Percentiles rank a stretch among this genome's conserved stretches.
These are phyloP conservation scores for Pachyuromys duprasi DNA, from an alignment of 2,797 vertebrate genomes.

Conservation along the genomic window DNA sequence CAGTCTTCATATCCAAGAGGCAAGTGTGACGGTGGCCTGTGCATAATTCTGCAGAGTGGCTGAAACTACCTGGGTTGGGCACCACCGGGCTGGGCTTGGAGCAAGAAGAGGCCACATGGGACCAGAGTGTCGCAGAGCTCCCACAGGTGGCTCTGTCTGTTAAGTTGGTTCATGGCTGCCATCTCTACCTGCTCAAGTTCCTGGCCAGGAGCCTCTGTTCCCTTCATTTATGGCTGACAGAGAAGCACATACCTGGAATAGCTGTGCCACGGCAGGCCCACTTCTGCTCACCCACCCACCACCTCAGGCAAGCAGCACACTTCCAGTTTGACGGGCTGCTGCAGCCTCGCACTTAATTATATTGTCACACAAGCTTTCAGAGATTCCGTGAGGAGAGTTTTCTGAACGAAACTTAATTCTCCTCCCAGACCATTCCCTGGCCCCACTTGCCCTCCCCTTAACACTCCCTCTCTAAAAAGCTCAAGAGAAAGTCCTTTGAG, in stretches of 20 bases:
- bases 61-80: neutral
- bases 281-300: neutral
- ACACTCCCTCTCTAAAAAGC: slow-evolving; percentile 17
- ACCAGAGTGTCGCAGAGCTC: neutral
- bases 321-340: slow-evolving; percentile 19
- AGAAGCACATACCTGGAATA: neutral
- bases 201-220: neutral
- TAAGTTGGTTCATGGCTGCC: neutral
- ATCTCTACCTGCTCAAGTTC: neutral
- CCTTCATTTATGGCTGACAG: neutral
- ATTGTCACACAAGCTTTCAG: slow-evolving; percentile 64
- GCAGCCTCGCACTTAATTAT: slow-evolving; percentile 56
- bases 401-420: slow-evolving; percentile 51
- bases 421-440: neutral
- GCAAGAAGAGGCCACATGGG: neutral
- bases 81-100: neutral
- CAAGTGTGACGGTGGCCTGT: neutral
- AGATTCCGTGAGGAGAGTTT: slow-evolving; percentile 20
- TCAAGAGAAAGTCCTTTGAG: slow-evolving; percentile 36
- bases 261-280: neutral
- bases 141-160: neutral
- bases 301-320: neutral
- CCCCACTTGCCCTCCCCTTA: neutral
- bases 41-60: neutral
- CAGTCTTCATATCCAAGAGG: neutral